A percentile compares a stretch with the other conserved stretches of the same genome.
Evolutionary conservation across 2,797 vertebrate genomes (phyloP).

Genomic region (Gouania willdenowi): DNA sequence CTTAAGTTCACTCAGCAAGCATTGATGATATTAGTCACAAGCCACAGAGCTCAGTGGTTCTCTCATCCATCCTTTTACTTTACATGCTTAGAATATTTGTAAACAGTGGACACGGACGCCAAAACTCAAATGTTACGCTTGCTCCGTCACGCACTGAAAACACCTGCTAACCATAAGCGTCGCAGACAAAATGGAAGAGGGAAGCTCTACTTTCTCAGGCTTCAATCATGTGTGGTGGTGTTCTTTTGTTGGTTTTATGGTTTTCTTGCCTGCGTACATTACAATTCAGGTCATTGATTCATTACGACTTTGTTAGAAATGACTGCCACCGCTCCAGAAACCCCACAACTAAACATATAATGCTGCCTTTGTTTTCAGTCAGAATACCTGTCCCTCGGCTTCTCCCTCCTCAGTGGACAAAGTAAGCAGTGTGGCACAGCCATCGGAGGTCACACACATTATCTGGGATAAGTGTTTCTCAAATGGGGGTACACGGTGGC

Average conservation of each 20-base stretch:
- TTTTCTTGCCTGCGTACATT: constrained; percentile 19
- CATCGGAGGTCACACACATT: constrained; percentile 19
- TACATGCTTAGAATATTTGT: constrained; percentile 29
- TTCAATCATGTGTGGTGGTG: constrained; percentile 5
- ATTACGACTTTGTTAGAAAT: constrained; percentile 27
- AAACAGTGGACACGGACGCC: background rate
- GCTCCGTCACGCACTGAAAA: background rate
- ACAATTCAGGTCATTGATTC: constrained; percentile 26
- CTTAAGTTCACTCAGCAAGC: constrained; percentile 47
- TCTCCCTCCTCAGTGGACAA: constrained; percentile 43
- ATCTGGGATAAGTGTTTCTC: too few relatives aligned
- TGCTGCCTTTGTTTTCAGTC: constrained; percentile 30
- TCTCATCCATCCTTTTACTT: constrained; percentile 7
- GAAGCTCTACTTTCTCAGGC: background rate
- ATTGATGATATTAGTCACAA: constrained; percentile 55
- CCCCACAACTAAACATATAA: constrained; percentile 37
- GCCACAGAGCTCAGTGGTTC: constrained; percentile 34
- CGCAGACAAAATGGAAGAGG: background rate
- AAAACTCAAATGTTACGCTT: background rate
- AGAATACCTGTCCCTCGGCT: constrained; percentile 41
- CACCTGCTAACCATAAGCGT: constrained; percentile 12
- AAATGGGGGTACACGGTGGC: too few relatives aligned
- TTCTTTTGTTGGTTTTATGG: background rate
- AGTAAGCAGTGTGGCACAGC: constrained; percentile 27
- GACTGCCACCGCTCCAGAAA: constrained; percentile 9